Base-by-base conservation (phyloP, 2,113 vertebrate species). In the Amphiprion ocellaris region DNA sequence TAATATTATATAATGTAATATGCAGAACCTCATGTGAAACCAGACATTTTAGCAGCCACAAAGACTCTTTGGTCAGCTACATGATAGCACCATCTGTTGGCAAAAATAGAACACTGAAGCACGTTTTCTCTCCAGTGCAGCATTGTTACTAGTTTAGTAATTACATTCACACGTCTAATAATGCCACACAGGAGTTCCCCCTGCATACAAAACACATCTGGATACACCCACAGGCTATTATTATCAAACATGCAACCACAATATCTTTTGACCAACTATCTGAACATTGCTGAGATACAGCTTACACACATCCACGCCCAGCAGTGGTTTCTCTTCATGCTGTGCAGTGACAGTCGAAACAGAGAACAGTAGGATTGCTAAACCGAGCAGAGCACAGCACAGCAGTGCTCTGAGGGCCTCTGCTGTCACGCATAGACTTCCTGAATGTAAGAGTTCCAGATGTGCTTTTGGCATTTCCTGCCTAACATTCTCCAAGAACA, bases 391-490 rank as follows among this genome's bases (percentile, higher is more conserved):
- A 37, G 83, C 83, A 84, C 69, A 33, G 67, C 87, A 73, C 79
- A 76, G 75, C 80, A 80, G 63, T 2, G 26, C 71, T 77, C 62
- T 21, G 10, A 88, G 89, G 85, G 84, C 89, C 88, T 90, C 82
- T 2, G 63, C 89, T 93, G 93, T 94, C 93, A 92, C 87, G 83
- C 84, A 89, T 69, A 72, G 76, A 93, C 91, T 94, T 94, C 92
- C 93, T 93, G 92, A 88, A 92, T 90, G 87, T 92, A 92, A 91
- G 88, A 93, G 91, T 93, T 94, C 93, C 93, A 94, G 93, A 94
- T 94, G 93, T 94, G 90, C 92, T 90, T 91, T 91, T 86, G 92
- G 93, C 91, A 94, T 94, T 94, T 93, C 93, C 93, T 94, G 92
- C 89, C 88, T 33, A 78, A 89, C 85, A 87, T 90, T 91, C 92